Evolutionary conservation across 1,140 invertebrate genomes (phyloP).

Genomic region (Globodera rostochiensis): DNA sequence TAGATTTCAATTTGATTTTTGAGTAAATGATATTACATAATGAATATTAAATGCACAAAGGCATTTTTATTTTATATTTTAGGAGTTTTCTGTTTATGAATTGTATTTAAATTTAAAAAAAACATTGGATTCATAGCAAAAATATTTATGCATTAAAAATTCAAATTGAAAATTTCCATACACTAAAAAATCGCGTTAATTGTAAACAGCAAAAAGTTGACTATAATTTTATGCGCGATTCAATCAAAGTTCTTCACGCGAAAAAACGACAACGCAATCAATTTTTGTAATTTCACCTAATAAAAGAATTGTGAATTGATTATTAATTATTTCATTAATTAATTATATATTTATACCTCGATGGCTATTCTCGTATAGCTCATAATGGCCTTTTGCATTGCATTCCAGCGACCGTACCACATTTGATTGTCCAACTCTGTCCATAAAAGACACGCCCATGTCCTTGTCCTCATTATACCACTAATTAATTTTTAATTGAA

Average conservation of each 20-base stretch:
- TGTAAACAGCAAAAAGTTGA: too few species aligned
- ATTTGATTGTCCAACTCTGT: not conserved
- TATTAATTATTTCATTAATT: not conserved
- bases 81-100: too few species aligned
- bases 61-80: too few species aligned
- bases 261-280: not conserved
- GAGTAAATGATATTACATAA: too few species aligned
- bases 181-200: too few species aligned
- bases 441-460: not conserved
- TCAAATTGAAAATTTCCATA: too few species aligned
- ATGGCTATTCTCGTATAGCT: not conserved
- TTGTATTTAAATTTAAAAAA: too few species aligned
- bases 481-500: not conserved
- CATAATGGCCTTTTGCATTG: not conserved
- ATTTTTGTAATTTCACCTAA: not conserved
- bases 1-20: too few species aligned
- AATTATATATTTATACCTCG: not conserved
- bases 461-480: not conserved
- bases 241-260: not conserved
- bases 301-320: not conserved
- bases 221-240: not conserved
- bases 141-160: too few species aligned
- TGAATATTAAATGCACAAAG: too few species aligned
- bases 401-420: not conserved
- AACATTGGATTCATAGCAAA: too few species aligned